Percentiles rank a stretch among this genome's conserved stretches.
These are phyloP conservation scores for Azemiops feae DNA, from an alignment of 2,113 vertebrate species.

Conservation along the genomic window DNA sequence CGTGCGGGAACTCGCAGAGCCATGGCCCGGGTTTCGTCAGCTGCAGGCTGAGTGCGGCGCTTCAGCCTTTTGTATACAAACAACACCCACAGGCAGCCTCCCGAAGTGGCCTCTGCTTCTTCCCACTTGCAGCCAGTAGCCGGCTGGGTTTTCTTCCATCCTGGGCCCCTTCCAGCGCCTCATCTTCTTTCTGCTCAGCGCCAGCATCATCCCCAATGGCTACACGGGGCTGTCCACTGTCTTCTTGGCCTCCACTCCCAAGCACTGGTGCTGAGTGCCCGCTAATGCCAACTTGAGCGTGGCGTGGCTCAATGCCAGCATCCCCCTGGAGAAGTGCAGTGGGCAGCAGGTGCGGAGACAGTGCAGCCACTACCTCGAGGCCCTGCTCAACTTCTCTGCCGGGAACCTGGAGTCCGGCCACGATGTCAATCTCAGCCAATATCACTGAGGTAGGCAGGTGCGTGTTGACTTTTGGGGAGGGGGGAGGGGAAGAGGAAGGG, in stretches of 20 bases:
- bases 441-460: slow-evolving; percentile 42
- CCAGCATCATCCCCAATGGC: slow-evolving; percentile 80
- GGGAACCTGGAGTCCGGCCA: slow-evolving; percentile 20
- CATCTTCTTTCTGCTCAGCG: slow-evolving; percentile 78
- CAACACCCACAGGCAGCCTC: slow-evolving; percentile 11
- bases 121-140: background rate
- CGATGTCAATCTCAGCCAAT: slow-evolving; percentile 52
- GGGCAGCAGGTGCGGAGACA: slow-evolving; percentile 45
- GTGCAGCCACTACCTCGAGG: slow-evolving; percentile 51
- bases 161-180: slow-evolving; percentile 76
- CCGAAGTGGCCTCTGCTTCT: background rate
- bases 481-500: no score
- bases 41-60: background rate
- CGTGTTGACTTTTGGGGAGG: no score
- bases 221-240: slow-evolving; percentile 72
- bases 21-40: background rate
- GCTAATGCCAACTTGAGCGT: slow-evolving; percentile 75
- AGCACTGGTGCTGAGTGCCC: slow-evolving; percentile 81
- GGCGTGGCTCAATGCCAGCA: slow-evolving; percentile 80
- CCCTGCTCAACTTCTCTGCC: slow-evolving; percentile 39
- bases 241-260: slow-evolving; percentile 79
- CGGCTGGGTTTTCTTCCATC: background rate
- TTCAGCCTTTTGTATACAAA: background rate
- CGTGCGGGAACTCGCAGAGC: background rate
- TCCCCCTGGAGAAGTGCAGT: slow-evolving; percentile 68